Evolutionary conservation across 2,113 vertebrate genomes (phyloP).

Genomic region (Gobio gobio): DNA sequence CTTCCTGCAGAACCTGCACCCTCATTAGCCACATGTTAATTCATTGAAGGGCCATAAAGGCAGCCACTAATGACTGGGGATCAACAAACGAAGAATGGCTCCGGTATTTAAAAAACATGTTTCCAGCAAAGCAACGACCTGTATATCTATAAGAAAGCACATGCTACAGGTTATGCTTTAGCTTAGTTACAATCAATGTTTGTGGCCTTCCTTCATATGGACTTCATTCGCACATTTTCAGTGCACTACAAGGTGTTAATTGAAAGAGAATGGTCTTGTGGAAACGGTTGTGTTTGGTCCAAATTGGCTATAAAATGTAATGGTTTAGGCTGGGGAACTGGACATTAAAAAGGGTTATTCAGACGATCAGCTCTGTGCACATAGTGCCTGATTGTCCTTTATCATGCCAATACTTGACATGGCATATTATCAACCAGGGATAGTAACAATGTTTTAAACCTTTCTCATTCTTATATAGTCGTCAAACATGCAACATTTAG

Average conservation of each 20-base stretch:
- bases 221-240: slow-evolving; percentile 42
- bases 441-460: background rate
- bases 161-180: slow-evolving; percentile 3
- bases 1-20: slow-evolving; percentile 34
- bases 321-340: slow-evolving; percentile 8
- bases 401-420: background rate
- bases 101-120: slow-evolving; percentile 22
- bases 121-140: slow-evolving; percentile 9
- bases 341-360: background rate
- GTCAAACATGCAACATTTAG: background rate
- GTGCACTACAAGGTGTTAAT: slow-evolving; percentile 50
- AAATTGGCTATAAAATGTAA: slow-evolving; percentile 45
- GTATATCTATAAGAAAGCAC: background rate
- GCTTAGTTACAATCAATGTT: slow-evolving; percentile 19
- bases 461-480: background rate
- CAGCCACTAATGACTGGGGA: slow-evolving; percentile 52
- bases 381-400: background rate
- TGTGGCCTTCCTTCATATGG: slow-evolving; percentile 39
- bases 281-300: slow-evolving; percentile 42
- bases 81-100: slow-evolving; percentile 45
- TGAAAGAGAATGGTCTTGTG: slow-evolving; percentile 50
- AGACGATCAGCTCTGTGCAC: background rate
- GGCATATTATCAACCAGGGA: background rate
- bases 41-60: slow-evolving; percentile 51
- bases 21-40: slow-evolving; percentile 59